Percentiles rank a stretch among this genome's conserved stretches.
Evolutionary conservation across 2,888 invertebrate genomes (phyloP).

Genomic region (Chelonus formosanus): DNA sequence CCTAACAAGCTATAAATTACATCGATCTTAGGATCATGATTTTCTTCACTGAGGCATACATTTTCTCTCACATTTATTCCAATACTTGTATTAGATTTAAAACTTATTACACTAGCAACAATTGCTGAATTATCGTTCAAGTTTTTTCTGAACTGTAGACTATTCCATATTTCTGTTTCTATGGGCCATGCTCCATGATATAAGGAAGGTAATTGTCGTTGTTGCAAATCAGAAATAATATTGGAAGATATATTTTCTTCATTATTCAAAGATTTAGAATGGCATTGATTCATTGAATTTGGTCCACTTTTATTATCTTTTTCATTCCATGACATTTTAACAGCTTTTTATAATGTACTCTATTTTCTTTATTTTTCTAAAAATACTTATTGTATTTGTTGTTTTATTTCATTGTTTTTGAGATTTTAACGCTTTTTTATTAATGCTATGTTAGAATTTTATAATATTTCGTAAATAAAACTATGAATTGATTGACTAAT

Average conservation of each 20-base stretch:
- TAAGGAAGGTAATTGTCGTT: conserved; percentile 4
- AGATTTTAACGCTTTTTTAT: too few species aligned
- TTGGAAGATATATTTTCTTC: neutral
- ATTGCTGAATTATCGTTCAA: conserved; percentile 13
- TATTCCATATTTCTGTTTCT: conserved; percentile 12
- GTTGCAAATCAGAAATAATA: neutral
- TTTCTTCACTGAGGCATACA: conserved; percentile 6
- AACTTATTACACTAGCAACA: conserved; percentile 36
- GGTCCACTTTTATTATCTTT: neutral
- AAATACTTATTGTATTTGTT: too few species aligned
- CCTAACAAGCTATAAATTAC: conserved; percentile 93
- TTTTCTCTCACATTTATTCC: conserved; percentile 3
- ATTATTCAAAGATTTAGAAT: conserved; percentile 1
- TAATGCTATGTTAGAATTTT: too few species aligned
- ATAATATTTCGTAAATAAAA: too few species aligned
- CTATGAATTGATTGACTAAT: too few species aligned
- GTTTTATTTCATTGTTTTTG: too few species aligned
- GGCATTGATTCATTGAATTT: conserved; percentile 1
- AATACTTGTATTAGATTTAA: conserved; percentile 27
- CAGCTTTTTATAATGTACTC: too few species aligned
- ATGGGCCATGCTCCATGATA: conserved; percentile 24
- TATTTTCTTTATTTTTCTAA: too few species aligned
- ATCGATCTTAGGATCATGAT: conserved; percentile 83
- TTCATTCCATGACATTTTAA: conserved; percentile 18
- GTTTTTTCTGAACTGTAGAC: neutral